Evolutionary conservation across 2,888 invertebrate species (phyloP), one percentile per base, ranked within the genome.

Genomic region (Sipha maydis): DNA sequence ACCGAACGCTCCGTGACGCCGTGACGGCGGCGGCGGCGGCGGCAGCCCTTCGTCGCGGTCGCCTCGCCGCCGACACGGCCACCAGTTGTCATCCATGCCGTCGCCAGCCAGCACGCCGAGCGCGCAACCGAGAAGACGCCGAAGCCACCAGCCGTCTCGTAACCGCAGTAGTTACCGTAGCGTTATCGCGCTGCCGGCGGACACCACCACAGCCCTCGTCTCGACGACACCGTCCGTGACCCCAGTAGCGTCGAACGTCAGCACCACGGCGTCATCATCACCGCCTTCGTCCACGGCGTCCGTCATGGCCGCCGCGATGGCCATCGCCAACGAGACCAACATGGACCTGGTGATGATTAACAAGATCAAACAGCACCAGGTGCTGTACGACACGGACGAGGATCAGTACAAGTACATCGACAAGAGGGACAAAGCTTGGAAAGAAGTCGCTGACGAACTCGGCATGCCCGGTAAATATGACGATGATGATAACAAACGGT

Each of bases 371-470:
- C 71, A 89, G 9, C 89, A 89, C 41, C 89, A 83, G 25, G 84
- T 84, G 61, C 77, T 89, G 54, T 89, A 89, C 89, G 89, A 89
- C 78, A 89, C 89, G 38, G 89, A 84, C 89, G 84, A 89, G 41
- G 85, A 89, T 61, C 89, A 89, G 71, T 89, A 89, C 84, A 89
- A 89, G 79, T 83, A 89, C 73, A 89, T 89, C 61, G 89, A 89
- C 79, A 89, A 89, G 79, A 89, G 89, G 79, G 89, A 89, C 85
- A 89, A 85, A 19, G 84, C 84, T 9, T 89, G 89, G 89, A 84
- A 84, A 14, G 89, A 89, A 84, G 84, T 89, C 31, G 84, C 89
- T 5, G 89, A 89, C 25, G 85, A 89, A 73, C 79, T 89, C 4
- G 73, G 79, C 41, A 79, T 89, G 84, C 84, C 89, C 25, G 84